phyloP scores from a whole-genome alignment of 1,140 invertebrate species.

The Tribolium castaneum region DNA sequence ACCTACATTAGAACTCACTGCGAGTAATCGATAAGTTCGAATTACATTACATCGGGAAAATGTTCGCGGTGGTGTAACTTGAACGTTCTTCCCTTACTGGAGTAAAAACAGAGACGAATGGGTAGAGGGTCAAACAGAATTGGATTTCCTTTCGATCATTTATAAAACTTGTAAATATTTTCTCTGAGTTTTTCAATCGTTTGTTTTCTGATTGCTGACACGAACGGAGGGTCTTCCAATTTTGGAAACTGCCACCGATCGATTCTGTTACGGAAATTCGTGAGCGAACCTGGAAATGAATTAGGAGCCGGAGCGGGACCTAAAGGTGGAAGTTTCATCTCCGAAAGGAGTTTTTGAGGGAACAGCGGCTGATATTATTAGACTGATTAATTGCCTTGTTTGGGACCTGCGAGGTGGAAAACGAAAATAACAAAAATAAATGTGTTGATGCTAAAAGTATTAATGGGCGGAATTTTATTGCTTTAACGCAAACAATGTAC shows the following conservation, averaged over 20 bases:
- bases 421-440: background rate
- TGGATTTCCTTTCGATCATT: constrained; percentile 29
- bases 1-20: background rate
- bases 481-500: background rate
- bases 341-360: background rate
- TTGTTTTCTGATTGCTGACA: constrained; percentile 9
- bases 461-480: background rate
- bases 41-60: constrained; percentile 9
- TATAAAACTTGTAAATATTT: constrained; percentile 33
- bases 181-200: background rate
- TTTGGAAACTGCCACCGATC: background rate
- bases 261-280: background rate
- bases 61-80: background rate
- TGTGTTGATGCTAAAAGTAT: background rate
- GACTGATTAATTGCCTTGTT: constrained; percentile 16
- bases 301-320: background rate
- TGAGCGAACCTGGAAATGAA: background rate
- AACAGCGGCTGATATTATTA: background rate
- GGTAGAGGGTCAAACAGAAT: constrained; percentile 10
- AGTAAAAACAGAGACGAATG: background rate
- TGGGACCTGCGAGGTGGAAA: background rate
- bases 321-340: background rate
- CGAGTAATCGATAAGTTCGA: constrained; percentile 12
- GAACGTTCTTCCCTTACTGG: background rate
- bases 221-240: background rate